Percentiles rank a stretch among this genome's conserved stretches.
Conservation (phyloP, 2,797 vertebrate genomes). For the Phoxinus dragarum region DNA sequence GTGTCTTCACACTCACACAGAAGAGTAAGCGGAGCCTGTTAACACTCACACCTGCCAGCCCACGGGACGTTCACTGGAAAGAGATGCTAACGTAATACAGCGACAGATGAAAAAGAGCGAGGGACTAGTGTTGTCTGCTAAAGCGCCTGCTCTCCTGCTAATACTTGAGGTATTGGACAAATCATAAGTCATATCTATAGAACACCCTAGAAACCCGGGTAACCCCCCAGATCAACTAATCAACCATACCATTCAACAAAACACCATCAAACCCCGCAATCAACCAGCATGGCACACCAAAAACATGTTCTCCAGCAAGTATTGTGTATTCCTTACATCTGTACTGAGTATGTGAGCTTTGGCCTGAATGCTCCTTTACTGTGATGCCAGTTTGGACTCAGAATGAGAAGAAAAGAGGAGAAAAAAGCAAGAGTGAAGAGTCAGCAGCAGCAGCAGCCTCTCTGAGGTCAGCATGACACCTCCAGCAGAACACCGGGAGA, state of each 20-base stretch:
- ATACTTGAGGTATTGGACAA: neutral
- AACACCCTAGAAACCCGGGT: neutral
- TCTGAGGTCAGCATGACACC: conserved; percentile 34
- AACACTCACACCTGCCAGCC: conserved; percentile 22
- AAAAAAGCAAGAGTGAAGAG: neutral
- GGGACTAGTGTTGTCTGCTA: neutral
- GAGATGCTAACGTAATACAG: neutral
- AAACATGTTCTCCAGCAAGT: neutral
- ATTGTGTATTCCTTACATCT: neutral
- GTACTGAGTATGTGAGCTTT: neutral
- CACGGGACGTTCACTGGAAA: neutral
- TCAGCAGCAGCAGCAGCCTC: neutral
- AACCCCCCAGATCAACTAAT: neutral
- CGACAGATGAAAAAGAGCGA: neutral
- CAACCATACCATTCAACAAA: neutral
- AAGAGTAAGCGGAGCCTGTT: conserved; percentile 1
- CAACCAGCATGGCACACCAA: neutral
- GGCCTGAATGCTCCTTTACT: neutral
- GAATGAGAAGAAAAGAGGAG: neutral
- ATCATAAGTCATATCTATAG: neutral
- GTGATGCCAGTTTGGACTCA: neutral
- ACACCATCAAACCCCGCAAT: neutral
- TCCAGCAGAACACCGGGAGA: conserved; percentile 16
- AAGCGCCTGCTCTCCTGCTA: neutral
- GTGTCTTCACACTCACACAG: neutral